These are phyloP conservation scores for Megaceryle torquata DNA, from an alignment of 2,113 vertebrate genomes.

Conservation along the genomic window DNA sequence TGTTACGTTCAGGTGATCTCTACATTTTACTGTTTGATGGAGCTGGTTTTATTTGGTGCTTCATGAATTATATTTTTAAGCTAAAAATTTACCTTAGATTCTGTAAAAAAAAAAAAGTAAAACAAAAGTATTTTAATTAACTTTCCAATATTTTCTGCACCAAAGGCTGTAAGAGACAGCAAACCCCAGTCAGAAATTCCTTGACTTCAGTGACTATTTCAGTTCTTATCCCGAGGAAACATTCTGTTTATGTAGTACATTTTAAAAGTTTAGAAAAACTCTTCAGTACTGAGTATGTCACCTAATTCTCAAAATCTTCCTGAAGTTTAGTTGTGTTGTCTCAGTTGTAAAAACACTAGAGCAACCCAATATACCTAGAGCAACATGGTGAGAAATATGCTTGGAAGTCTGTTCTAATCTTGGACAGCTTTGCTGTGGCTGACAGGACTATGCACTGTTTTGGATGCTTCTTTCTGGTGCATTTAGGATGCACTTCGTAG, in stretches of 20 bases:
- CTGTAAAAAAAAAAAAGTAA: not conserved
- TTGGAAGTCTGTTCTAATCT: not conserved
- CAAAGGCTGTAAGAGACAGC: not conserved
- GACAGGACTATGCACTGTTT: not conserved
- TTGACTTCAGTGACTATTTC: not conserved
- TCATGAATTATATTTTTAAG: not conserved
- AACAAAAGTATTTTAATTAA: not conserved
- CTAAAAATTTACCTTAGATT: not conserved
- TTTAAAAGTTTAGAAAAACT: not conserved
- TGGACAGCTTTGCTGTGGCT: not conserved
- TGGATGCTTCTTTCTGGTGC: not conserved
- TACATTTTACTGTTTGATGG: not conserved
- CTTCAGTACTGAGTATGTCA: not conserved
- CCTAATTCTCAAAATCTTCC: not conserved
- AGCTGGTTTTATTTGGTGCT: not conserved
- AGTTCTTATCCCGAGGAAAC: accelerated
- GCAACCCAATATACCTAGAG: too few relatives aligned
- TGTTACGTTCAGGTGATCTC: not conserved
- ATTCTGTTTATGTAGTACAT: not conserved
- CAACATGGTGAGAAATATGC: not conserved
- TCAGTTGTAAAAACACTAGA: not conserved
- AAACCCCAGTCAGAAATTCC: not conserved
- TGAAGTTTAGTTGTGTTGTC: not conserved
- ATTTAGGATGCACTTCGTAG: too few relatives aligned
- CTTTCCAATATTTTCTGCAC: not conserved